A percentile compares a stretch with the other conserved stretches of the same genome.
Evolutionary conservation across 64 coral and sea anemone species (phyloP).

Genomic region (Dendrophyllia cribrosa): DNA sequence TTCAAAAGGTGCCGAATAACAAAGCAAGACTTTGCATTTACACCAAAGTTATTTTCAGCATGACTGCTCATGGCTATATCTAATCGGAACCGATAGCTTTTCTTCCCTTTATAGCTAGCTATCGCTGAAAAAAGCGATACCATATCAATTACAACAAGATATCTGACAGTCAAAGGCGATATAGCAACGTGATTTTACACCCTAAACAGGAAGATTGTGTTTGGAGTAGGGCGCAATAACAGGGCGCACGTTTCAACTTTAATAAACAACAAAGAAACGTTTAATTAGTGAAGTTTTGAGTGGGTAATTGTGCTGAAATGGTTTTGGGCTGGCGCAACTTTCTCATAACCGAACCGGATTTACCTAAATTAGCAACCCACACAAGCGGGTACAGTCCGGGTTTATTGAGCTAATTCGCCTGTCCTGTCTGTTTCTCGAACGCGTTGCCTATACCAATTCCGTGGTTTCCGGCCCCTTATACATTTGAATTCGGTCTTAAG

Average conservation of each 20-base stretch:
- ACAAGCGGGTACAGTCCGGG: neutral
- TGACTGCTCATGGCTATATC: conserved; percentile 11
- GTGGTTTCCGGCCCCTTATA: conserved; percentile 80
- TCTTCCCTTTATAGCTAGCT: neutral
- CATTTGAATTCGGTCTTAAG: conserved; percentile 85
- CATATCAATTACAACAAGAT: neutral
- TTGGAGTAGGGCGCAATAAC: neutral
- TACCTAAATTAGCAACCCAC: conserved; percentile 3
- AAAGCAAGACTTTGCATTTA: conserved; percentile 26
- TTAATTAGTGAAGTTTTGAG: conserved; percentile 76
- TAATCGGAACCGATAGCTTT: neutral
- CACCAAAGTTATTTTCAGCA: conserved; percentile 53
- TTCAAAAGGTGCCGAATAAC: conserved; percentile 30
- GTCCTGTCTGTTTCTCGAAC: conserved; percentile 43
- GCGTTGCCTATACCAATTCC: conserved; percentile 60
- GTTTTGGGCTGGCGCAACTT: conserved; percentile 1
- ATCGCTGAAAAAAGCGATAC: neutral
- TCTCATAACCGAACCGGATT: conserved; percentile 31
- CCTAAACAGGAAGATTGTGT: neutral
- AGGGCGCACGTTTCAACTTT: conserved; percentile 74
- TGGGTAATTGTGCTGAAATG: conserved; percentile 73
- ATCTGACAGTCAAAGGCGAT: too few species aligned
- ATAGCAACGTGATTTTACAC: neutral
- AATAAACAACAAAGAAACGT: conserved; percentile 96
- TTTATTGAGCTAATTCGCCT: conserved; percentile 47